Percentiles rank a stretch among this genome's conserved stretches.
These are phyloP conservation scores for Psix sp. DNA, from an alignment of 1,140 invertebrate genomes.

Conservation along the genomic window DNA sequence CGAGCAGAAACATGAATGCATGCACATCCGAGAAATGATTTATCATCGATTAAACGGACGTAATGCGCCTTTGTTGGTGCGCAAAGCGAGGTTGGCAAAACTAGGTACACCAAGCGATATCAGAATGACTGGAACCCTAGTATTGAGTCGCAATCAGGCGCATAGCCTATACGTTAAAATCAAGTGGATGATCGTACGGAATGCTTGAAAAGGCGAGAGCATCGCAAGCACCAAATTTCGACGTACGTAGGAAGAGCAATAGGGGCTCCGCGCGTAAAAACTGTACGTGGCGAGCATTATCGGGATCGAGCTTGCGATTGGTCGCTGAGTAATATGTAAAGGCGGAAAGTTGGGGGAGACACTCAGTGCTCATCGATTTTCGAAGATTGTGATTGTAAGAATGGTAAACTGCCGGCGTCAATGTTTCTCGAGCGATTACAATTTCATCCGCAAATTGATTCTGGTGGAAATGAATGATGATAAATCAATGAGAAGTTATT, in stretches of 20 bases:
- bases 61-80: constrained; percentile 67
- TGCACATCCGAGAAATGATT: constrained; percentile 56
- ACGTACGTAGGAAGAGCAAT: constrained; percentile 6
- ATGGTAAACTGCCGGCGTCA: constrained; percentile 22
- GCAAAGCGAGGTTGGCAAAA: constrained; percentile 56
- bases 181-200: constrained; percentile 31
- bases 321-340: constrained; percentile 19
- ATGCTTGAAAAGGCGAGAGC: not conserved
- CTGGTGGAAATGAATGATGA: too few species aligned
- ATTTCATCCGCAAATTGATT: constrained; percentile 8
- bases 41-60: constrained; percentile 71
- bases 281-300: constrained; percentile 29
- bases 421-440: constrained; percentile 6
- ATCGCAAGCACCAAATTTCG: not conserved
- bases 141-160: constrained; percentile 69
- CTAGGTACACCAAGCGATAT: constrained; percentile 64
- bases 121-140: constrained; percentile 58
- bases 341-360: not conserved
- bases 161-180: constrained; percentile 50
- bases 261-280: constrained; percentile 21
- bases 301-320: constrained; percentile 33
- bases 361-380: constrained; percentile 32
- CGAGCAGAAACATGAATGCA: constrained; percentile 19
- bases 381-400: constrained; percentile 33
- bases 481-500: not conserved